Evolutionary conservation across 2,797 vertebrate genomes (phyloP).

Genomic region (Hemitrygon akajei): DNA sequence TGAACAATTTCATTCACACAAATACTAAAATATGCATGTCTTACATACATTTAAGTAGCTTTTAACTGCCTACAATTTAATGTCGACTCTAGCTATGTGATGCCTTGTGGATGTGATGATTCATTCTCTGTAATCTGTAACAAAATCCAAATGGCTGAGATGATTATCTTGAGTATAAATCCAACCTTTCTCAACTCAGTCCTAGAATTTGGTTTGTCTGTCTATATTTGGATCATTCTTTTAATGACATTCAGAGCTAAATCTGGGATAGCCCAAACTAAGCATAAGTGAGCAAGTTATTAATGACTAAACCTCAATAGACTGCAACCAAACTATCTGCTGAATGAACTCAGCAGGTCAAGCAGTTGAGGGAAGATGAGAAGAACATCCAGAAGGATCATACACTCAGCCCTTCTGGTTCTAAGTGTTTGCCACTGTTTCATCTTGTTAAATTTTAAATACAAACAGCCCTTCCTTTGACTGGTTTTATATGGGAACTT

Average conservation of each 20-base stretch:
- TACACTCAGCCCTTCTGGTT: background rate
- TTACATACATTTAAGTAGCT: background rate
- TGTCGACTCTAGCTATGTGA: too few species aligned
- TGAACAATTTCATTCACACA: background rate
- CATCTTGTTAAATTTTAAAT: background rate
- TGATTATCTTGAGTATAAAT: background rate
- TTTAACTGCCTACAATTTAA: background rate
- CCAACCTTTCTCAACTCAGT: background rate
- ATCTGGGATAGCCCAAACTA: background rate
- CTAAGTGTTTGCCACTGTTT: background rate
- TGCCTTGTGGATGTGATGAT: too few species aligned
- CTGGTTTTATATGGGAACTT: background rate
- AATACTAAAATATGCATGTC: background rate
- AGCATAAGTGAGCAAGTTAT: too few species aligned
- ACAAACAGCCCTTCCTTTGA: background rate
- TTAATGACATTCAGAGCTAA: background rate
- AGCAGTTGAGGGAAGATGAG: background rate
- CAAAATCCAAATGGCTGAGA: background rate
- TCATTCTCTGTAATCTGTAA: background rate
- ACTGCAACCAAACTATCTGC: too few species aligned
- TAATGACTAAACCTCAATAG: too few species aligned
- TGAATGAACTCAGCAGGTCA: too few species aligned
- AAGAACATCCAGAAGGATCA: background rate
- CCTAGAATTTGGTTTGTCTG: background rate
- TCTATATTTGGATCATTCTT: background rate